These are phyloP conservation scores for Athene cunicularia DNA, from an alignment of 2,113 vertebrate species.

Conservation along the genomic window DNA sequence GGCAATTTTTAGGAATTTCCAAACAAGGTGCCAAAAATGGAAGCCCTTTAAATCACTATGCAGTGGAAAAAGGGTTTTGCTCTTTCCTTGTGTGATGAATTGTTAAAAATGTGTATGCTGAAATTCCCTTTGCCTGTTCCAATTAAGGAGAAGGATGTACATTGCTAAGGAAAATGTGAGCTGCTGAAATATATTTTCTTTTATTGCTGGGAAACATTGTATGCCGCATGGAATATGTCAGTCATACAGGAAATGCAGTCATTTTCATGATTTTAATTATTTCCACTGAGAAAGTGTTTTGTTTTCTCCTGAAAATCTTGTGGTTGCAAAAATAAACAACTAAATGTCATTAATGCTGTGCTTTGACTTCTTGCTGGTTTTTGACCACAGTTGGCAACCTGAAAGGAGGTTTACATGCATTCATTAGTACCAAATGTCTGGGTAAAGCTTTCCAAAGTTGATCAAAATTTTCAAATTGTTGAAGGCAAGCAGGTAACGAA, in stretches of 20 bases:
- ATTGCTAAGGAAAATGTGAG: background rate
- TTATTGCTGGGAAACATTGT: slow-evolving; percentile 45
- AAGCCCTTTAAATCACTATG: background rate
- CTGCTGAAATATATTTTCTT: background rate
- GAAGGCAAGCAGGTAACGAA: background rate
- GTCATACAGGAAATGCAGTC: slow-evolving; percentile 49
- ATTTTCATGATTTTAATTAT: slow-evolving; percentile 63
- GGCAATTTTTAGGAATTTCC: background rate
- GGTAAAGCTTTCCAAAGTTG: background rate
- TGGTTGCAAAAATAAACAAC: slow-evolving; percentile 41
- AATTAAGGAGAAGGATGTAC: background rate
- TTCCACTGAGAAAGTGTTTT: slow-evolving; percentile 40
- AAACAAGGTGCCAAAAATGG: background rate
- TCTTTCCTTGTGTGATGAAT: background rate
- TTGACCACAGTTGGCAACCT: background rate
- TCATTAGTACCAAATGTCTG: slow-evolving; percentile 22
- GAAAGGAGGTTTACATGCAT: background rate
- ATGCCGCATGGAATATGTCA: background rate
- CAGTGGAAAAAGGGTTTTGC: background rate
- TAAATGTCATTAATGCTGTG: background rate
- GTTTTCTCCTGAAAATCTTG: slow-evolving; percentile 37
- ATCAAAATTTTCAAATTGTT: background rate
- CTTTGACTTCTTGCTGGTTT: background rate
- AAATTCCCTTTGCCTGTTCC: background rate
- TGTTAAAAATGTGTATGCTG: background rate